A percentile compares a stretch with the other conserved stretches of the same genome.
Conservation (phyloP, 2,113 vertebrate genomes). For the Rana temporaria region DNA sequence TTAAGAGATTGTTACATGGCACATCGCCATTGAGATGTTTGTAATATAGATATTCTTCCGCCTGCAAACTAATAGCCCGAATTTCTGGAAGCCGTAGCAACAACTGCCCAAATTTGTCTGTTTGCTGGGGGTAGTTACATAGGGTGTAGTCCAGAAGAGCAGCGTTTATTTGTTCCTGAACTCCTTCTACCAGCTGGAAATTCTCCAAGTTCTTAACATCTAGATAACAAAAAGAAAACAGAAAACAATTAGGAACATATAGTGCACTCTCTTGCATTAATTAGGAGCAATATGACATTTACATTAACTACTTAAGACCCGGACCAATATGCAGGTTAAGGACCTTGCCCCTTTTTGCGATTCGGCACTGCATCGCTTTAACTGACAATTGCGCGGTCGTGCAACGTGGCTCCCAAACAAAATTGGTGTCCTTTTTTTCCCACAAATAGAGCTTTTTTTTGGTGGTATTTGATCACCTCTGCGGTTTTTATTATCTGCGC, state of each 20-base stretch:
- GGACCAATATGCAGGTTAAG: too few species aligned
- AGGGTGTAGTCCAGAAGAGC: constrained; percentile 95
- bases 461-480: too few species aligned
- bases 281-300: too few species aligned
- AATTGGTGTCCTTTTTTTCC: too few species aligned
- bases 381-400: too few species aligned
- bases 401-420: too few species aligned
- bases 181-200: constrained; percentile 95
- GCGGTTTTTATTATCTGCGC: too few species aligned
- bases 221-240: constrained; percentile 62
- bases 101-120: constrained; percentile 96
- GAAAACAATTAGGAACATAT: background rate
- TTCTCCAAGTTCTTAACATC: constrained; percentile 99
- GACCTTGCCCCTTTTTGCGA: too few species aligned
- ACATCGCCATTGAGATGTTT: constrained; percentile 99
- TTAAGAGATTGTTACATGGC: constrained; percentile 98
- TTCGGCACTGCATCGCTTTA: too few species aligned
- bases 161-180: constrained; percentile 95
- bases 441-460: too few species aligned
- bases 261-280: too few species aligned
- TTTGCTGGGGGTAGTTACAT: constrained; percentile 97
- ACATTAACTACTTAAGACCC: too few species aligned
- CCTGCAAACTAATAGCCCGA: constrained; percentile 96
- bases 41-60: constrained; percentile 98
- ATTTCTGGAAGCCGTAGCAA: constrained; percentile 95